phyloP scores from a whole-genome alignment of 2,888 invertebrate species.

The Acleris laterana region DNA sequence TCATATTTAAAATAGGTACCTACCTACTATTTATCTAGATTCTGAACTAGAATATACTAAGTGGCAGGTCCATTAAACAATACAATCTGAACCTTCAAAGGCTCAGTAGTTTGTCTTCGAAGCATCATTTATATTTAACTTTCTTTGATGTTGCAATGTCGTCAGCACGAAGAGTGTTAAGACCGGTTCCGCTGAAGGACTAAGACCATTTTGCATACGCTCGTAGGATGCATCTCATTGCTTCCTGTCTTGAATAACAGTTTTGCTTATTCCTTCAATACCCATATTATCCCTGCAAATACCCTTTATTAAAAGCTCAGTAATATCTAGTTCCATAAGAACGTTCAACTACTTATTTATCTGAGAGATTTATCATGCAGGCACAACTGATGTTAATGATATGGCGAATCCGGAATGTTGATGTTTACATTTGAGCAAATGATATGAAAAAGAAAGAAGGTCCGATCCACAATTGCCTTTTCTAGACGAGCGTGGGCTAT shows the following conservation, averaged over 20 bases:
- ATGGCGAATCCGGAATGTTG: constrained; percentile 4
- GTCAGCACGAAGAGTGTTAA: constrained; percentile 51
- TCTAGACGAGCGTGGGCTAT: constrained; percentile 18
- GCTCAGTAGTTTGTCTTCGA: neutral
- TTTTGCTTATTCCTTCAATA: constrained; percentile 43
- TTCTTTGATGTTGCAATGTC: constrained; percentile 10
- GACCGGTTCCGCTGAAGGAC: constrained; percentile 61
- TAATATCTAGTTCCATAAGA: constrained; percentile 13
- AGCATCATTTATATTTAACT: constrained; percentile 1
- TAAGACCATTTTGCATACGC: constrained; percentile 58
- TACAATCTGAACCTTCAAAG: constrained; percentile 13
- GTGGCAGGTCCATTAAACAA: too few relatives aligned
- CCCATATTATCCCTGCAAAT: neutral
- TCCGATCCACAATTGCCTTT: constrained; percentile 2
- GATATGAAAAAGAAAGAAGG: neutral
- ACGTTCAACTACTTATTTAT: neutral
- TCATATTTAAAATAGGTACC: too few relatives aligned
- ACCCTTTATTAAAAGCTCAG: constrained; percentile 16
- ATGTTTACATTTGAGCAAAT: constrained; percentile 4
- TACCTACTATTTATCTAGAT: too few relatives aligned
- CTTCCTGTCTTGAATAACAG: constrained; percentile 59
- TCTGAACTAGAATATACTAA: too few relatives aligned
- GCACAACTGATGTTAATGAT: constrained; percentile 1
- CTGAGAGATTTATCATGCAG: constrained; percentile 6
- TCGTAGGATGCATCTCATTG: constrained; percentile 58